phyloP scores from a whole-genome alignment of 2,797 vertebrate genomes.

The Cephalopachus bancanus region DNA sequence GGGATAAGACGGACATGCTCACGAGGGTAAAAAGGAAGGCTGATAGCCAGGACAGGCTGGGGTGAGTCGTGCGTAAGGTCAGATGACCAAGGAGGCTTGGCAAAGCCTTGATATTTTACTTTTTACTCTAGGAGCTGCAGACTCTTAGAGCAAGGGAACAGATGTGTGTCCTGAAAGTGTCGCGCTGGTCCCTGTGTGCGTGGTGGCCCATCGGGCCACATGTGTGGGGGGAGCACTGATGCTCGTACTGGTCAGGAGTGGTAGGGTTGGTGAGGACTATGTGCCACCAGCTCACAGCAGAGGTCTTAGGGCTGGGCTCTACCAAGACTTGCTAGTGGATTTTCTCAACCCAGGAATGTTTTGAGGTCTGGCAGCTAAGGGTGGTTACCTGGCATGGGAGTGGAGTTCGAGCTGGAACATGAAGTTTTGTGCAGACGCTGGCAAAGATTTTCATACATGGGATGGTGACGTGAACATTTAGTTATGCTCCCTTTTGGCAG shows the following conservation, averaged over 20 bases:
- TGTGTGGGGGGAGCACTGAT: neutral
- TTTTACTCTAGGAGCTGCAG: neutral
- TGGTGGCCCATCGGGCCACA: neutral
- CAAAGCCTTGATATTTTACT: neutral
- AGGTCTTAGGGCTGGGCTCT: neutral
- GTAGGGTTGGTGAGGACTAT: neutral
- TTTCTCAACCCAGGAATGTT: neutral
- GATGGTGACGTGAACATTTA: too few species aligned
- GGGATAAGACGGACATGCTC: neutral
- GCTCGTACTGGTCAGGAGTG: neutral
- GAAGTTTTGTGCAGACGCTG: neutral
- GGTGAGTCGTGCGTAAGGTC: neutral
- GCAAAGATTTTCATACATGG: neutral
- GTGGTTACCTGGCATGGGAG: neutral
- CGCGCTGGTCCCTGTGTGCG: neutral
- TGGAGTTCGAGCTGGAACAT: constrained; percentile 46
- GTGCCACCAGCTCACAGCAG: neutral
- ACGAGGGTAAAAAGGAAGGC: neutral
- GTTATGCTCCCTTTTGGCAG: too few species aligned
- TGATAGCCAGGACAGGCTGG: neutral
- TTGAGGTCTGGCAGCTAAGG: constrained; percentile 17
- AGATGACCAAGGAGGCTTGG: neutral
- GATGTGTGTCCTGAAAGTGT: neutral
- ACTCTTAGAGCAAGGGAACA: neutral
- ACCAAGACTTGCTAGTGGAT: neutral